These are phyloP conservation scores for Pediacus dermestoides DNA, from an alignment of 2,888 invertebrate genomes.

Conservation along the genomic window DNA sequence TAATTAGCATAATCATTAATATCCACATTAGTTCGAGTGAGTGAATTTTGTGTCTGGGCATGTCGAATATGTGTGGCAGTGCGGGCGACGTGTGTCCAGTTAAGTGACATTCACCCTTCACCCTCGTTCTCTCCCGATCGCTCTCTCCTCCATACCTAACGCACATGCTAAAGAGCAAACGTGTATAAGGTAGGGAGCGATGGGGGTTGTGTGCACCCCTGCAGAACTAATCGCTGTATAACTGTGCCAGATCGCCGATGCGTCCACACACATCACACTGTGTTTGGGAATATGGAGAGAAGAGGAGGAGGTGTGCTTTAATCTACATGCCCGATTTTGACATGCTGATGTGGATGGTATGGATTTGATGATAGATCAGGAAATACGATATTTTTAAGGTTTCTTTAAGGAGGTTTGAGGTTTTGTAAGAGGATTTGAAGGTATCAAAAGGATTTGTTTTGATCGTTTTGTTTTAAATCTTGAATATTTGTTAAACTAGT, in stretches of 20 bases:
- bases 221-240: conserved; percentile 44
- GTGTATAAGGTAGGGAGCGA: conserved; percentile 19
- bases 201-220: conserved; percentile 37
- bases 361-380: too few relatives aligned
- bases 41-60: conserved; percentile 16
- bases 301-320: too few relatives aligned
- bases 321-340: conserved; percentile 40
- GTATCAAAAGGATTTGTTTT: too few relatives aligned
- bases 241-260: conserved; percentile 39
- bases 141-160: conserved; percentile 4
- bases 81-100: conserved; percentile 38
- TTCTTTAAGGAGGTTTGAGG: too few relatives aligned
- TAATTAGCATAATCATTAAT: conserved; percentile 32
- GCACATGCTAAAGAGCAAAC: conserved; percentile 22
- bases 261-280: conserved; percentile 37
- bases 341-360: too few relatives aligned
- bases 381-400: too few relatives aligned
- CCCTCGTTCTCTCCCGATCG: conserved; percentile 11
- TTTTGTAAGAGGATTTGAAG: too few relatives aligned
- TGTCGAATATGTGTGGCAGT: conserved; percentile 28
- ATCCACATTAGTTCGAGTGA: conserved; percentile 23
- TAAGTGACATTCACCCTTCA: conserved; percentile 34
- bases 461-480: too few relatives aligned
- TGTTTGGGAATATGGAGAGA: too few relatives aligned
- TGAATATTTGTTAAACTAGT: too few relatives aligned